phyloP scores from a whole-genome alignment of 2,797 vertebrate species.

The Megalops cyprinoides region DNA sequence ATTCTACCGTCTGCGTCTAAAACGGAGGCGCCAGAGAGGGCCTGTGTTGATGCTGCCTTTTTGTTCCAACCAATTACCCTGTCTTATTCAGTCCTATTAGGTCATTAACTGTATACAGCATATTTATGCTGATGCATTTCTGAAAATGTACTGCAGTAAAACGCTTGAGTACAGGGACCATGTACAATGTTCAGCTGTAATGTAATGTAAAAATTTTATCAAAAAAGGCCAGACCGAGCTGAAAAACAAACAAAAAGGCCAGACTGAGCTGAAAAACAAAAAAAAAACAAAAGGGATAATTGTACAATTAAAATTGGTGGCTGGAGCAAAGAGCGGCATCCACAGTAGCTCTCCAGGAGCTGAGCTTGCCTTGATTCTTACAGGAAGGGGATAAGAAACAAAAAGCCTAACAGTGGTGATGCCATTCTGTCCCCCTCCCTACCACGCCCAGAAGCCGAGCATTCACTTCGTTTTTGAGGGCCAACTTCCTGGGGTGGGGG shows the following conservation, averaged over 20 bases:
- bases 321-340: neutral
- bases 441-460: neutral
- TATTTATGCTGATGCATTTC: neutral
- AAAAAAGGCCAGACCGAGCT: neutral
- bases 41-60: neutral
- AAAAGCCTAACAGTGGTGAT: neutral
- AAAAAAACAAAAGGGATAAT: neutral
- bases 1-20: neutral
- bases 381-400: neutral
- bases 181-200: neutral
- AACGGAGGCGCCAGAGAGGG: neutral
- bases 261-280: no score
- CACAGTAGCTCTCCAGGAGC: no score
- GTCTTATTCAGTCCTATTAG: neutral
- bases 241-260: neutral
- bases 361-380: neutral
- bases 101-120: neutral
- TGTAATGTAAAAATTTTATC: conserved; percentile 4
- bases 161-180: neutral
- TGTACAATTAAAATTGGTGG: neutral
- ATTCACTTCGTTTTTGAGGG: neutral
- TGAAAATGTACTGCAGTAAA: neutral
- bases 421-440: neutral
- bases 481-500: neutral
- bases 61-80: neutral